phyloP scores from a whole-genome alignment of 2,797 vertebrate genomes.

The Phrynocephalus forsythii region DNA sequence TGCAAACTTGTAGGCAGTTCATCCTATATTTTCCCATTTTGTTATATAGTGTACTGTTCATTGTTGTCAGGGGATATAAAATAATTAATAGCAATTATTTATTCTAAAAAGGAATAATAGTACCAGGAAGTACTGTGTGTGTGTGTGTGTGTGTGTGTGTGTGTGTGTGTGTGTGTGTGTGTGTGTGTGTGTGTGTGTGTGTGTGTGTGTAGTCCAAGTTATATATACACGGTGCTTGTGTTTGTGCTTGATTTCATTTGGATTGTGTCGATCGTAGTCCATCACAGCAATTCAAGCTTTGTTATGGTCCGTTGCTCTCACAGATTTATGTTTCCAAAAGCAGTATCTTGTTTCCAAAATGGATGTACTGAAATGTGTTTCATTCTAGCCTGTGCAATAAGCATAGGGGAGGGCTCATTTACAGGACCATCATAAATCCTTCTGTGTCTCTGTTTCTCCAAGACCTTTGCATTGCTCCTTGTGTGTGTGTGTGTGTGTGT shows the following conservation, averaged over 20 bases:
- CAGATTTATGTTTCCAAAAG: background rate
- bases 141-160: too few relatives aligned
- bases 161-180: too few relatives aligned
- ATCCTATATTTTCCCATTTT: background rate
- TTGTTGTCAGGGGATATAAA: background rate
- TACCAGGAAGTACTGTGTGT: too few relatives aligned
- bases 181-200: too few relatives aligned
- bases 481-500: too few relatives aligned
- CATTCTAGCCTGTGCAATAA: background rate
- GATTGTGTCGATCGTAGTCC: background rate
- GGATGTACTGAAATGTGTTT: background rate
- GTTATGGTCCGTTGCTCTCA: too few relatives aligned
- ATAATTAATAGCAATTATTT: background rate
- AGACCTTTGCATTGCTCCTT: background rate
- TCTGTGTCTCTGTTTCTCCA: background rate
- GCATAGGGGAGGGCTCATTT: background rate
- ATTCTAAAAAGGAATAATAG: too few relatives aligned
- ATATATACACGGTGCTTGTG: too few relatives aligned
- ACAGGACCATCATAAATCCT: background rate
- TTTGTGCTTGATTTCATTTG: background rate
- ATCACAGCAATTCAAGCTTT: background rate
- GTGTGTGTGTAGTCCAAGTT: too few relatives aligned
- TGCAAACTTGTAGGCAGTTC: background rate
- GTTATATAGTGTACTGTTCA: background rate
- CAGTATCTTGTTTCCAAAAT: background rate